Percentiles rank a stretch among this genome's conserved stretches.
Evolutionary conservation across 2,113 vertebrate genomes (phyloP).

Genomic region (Acrocephalus kingi): DNA sequence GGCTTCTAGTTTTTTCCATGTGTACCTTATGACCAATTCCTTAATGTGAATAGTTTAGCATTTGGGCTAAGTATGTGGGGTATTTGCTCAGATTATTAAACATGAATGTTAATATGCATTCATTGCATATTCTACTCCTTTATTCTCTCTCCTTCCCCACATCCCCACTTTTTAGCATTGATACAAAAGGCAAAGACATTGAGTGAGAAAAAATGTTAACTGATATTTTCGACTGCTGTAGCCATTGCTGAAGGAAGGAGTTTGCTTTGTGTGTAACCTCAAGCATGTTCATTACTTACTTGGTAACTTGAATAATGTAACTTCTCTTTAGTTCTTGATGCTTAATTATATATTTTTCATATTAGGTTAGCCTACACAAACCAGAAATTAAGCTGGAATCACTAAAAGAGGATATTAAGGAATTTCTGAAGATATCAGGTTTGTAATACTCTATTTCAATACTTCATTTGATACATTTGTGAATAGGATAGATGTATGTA

Average conservation of each 20-base stretch:
- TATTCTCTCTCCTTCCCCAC: background rate
- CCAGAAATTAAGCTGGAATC: slow-evolving; percentile 91
- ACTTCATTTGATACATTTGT: background rate
- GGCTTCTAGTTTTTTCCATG: background rate
- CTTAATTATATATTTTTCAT: background rate
- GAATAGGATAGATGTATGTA: background rate
- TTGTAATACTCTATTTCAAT: slow-evolving; percentile 16
- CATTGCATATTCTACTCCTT: background rate
- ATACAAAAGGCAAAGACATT: background rate
- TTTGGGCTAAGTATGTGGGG: background rate
- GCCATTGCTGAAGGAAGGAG: background rate
- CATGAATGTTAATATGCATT: background rate
- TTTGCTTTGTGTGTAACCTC: background rate
- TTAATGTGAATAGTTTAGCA: background rate
- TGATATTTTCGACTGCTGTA: background rate
- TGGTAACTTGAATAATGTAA: background rate
- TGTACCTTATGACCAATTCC: background rate
- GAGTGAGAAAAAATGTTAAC: background rate
- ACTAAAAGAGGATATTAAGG: slow-evolving; percentile 91
- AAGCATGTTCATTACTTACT: background rate
- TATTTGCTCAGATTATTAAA: background rate
- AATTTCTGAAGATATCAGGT: slow-evolving; percentile 91
- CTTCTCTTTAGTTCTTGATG: background rate
- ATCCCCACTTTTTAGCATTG: background rate
- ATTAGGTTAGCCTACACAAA: slow-evolving; percentile 88